Conservation (phyloP, 2,113 vertebrate genomes). For the Balaeniceps rex region DNA sequence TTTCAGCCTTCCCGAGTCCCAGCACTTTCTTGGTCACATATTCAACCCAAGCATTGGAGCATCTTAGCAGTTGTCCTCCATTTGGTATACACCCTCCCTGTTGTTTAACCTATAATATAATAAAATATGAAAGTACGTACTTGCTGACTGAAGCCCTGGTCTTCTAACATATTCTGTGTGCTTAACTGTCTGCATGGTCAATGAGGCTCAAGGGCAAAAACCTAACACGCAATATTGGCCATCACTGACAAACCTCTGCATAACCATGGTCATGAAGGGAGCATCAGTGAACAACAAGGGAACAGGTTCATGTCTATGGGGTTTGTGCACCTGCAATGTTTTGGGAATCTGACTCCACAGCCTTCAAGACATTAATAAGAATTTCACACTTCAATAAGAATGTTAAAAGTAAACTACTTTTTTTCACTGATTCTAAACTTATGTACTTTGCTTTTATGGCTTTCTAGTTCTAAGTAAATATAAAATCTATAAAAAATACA, state of each 20-base stretch:
- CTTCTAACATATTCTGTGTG: neutral
- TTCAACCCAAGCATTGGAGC: neutral
- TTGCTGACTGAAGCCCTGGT: neutral
- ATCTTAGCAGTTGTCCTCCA: neutral
- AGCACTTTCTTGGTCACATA: neutral
- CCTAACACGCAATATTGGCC: too few species aligned
- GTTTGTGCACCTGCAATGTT: neutral
- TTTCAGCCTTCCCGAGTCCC: neutral
- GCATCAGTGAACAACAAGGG: neutral
- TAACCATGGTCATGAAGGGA: rapidly evolving
- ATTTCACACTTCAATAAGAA: neutral
- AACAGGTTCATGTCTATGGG: neutral
- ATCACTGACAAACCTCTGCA: neutral
- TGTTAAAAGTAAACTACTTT: neutral
- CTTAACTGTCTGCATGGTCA: neutral
- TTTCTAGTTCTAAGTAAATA: neutral
- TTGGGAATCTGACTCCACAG: neutral
- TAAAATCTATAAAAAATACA: neutral
- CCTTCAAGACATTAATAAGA: neutral
- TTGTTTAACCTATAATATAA: neutral
- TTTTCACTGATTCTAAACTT: neutral
- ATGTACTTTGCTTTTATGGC: neutral
- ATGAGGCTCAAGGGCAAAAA: neutral
- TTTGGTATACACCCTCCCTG: neutral
- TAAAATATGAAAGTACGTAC: neutral